Base-by-base conservation (phyloP, 2,113 vertebrate species). In the Chaetodon auriga region DNA sequence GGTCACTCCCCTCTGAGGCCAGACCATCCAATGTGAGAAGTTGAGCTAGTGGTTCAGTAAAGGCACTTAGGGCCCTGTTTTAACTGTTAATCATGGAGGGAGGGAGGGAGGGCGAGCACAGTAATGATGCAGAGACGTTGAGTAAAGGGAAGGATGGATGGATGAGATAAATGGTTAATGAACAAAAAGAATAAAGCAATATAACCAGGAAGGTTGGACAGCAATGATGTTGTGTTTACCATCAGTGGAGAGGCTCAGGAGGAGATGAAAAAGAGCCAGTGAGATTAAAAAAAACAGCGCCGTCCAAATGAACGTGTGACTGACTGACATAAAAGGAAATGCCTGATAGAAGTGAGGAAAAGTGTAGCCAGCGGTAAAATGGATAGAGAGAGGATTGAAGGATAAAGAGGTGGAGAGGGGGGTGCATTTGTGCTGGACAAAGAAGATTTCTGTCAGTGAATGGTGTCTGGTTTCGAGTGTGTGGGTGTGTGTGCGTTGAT, bases 391-490 rank as follows among this genome's bases (percentile, higher is more conserved):
- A 57, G 30, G 68, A 61, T 30, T 81, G 73, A 80, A 57, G 60
- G 71, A 81, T 76, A 15, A 69, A 80, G 64, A 79, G 69, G 71
- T 68, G 51, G 61, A 2, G 61, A 76, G 85, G 79, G 69, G 87
- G 30, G 68, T 49, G 63, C 49, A 57, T 91, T 87, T 86, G 79
- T 86, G 61, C 62, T 62, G 64, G 68, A 95, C 92, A 94, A 95
- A 94, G 91, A 83, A 63, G 81, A 90, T 92, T 88, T 93, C 86
- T 91, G 91, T 95, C 87, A 86, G 75, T 83, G 80, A 71, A 77
- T 21, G 80, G 92, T 90, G 86, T 94, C 91, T 93, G 87, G 88
- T 92, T 92, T 91, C 86, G 1, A 65, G 65, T 83, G 75, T 76
- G 79, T 80, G 25, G 49, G 69, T 79, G 46, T 61, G 70, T 60